A percentile compares a stretch with the other conserved stretches of the same genome.
phyloP scores from a whole-genome alignment of 30 jellyfish, hydroid and myxozoan species.

The Mastigias papua region DNA sequence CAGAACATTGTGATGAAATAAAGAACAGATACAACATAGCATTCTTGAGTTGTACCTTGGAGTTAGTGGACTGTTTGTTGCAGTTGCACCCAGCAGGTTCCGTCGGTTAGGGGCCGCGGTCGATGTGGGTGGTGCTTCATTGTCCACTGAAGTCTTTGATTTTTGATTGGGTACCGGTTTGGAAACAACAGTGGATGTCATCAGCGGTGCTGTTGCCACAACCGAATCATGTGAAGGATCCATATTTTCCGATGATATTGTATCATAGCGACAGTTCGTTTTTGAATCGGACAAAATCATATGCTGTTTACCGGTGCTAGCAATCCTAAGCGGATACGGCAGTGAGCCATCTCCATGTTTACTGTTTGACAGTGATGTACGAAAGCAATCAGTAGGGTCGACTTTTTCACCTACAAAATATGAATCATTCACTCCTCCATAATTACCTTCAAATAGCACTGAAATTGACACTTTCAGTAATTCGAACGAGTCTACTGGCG shows the following conservation, averaged over 20 bases:
- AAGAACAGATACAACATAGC: too few relatives aligned
- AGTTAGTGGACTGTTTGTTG: slow-evolving; percentile 92
- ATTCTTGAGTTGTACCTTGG: slow-evolving; percentile 80
- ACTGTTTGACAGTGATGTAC: slow-evolving; percentile 49
- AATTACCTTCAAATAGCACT: neutral
- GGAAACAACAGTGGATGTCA: slow-evolving; percentile 96
- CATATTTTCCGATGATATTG: slow-evolving; percentile 82
- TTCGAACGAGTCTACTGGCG: too few relatives aligned
- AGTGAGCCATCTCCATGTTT: slow-evolving; percentile 12
- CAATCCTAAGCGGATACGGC: slow-evolving; percentile 60
- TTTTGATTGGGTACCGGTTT: slow-evolving; percentile 69
- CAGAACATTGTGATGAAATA: neutral
- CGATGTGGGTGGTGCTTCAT: slow-evolving; percentile 89
- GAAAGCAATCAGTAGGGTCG: slow-evolving; percentile 90
- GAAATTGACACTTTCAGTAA: neutral
- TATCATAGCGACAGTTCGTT: slow-evolving; percentile 66
- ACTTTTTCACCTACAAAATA: slow-evolving; percentile 88
- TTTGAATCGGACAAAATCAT: slow-evolving; percentile 54
- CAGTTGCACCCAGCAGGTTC: slow-evolving; percentile 85
- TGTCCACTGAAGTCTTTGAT: slow-evolving; percentile 43
- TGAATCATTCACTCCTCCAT: neutral
- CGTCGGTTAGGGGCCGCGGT: slow-evolving; percentile 59
- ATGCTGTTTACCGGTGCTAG: slow-evolving; percentile 11
- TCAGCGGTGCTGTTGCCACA: slow-evolving; percentile 82
- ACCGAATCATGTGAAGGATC: slow-evolving; percentile 82